A percentile compares a stretch with the other conserved stretches of the same genome.
Evolutionary conservation across 1,140 invertebrate species (phyloP).

Genomic region (Drosophila arawakana): DNA sequence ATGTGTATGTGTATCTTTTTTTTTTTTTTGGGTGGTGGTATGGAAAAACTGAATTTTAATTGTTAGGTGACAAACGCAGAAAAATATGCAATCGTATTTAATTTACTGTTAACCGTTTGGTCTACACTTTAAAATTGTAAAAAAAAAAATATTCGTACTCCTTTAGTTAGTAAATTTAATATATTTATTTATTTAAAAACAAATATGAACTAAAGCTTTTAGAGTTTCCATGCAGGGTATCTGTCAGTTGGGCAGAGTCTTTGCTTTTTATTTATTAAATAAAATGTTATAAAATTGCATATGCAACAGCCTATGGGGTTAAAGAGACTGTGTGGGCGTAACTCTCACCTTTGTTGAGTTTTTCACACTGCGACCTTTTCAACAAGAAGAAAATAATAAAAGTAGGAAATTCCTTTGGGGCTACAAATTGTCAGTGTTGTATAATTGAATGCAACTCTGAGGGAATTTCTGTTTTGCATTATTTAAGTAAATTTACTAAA

Average conservation of each 20-base stretch:
- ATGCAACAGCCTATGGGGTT: slow-evolving; percentile 11
- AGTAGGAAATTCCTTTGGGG: neutral
- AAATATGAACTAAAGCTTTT: too few relatives aligned
- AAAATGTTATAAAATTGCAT: slow-evolving; percentile 9
- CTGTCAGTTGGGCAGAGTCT: neutral
- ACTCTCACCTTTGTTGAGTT: neutral
- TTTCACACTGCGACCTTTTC: neutral
- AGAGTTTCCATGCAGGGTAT: too few relatives aligned
- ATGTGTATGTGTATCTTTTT: too few relatives aligned
- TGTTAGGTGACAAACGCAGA: neutral
- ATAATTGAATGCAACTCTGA: neutral
- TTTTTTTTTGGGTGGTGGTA: neutral
- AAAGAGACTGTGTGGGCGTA: neutral
- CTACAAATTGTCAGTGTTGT: neutral
- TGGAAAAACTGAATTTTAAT: too few relatives aligned
- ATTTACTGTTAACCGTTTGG: too few relatives aligned
- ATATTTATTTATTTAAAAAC: too few relatives aligned
- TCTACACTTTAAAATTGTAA: too few relatives aligned
- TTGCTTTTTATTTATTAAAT: neutral
- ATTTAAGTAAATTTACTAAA: neutral
- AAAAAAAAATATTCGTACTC: too few relatives aligned
- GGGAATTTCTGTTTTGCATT: neutral
- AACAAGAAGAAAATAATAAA: too few relatives aligned
- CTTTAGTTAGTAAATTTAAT: too few relatives aligned
- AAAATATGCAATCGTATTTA: too few relatives aligned